Evolutionary conservation across 2,797 vertebrate genomes (phyloP), one percentile per base, ranked within the genome.

Genomic region (Scleropages formosus): DNA sequence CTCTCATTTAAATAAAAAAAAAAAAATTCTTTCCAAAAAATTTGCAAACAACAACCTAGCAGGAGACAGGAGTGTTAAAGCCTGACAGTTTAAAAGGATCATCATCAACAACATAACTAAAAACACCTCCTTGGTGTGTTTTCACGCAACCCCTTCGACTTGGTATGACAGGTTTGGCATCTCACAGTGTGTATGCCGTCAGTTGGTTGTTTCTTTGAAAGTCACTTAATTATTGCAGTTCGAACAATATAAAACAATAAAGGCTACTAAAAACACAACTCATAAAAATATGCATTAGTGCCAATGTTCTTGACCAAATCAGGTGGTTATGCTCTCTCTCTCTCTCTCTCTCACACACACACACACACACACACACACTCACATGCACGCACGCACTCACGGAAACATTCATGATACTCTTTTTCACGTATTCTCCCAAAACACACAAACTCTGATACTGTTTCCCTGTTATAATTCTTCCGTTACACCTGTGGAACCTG

Each of bases 11-110:
- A 90, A 92, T 93, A 92, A 92, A 92, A 85, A 90, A 92, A 93
- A 92, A 92, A 92, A 88, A 84, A 90, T 90, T 90, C 89, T 84
- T 84, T 91, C 90, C 92, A 90, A 91, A 93, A 93, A 93, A 93
- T 91, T 89, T 92, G 85, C 88, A 91, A 93, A 90, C 84, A 82
- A 92, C 92, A 92, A 93, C 90, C 90, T 88, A 90, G n/a, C n/a
- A n/a, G n/a, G n/a, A n/a, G n/a, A 93, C 90, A 93, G 91, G 90
- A 92, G 91, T 93, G 91, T 91, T 90, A 92, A 90, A 92, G 88
- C 91, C 91, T 89, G 90, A 90, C 89, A 92, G 92, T 90, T 93
- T 90, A 93, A 92, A 92, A 91, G 85, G 85, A 89, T 89, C 90
- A 89, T 61, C 13, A 89, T 90, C 90, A 90, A 91, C 86, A 89